These are phyloP conservation scores for Bathynomus jamesi DNA, from an alignment of 1,140 invertebrate species.

Conservation along the genomic window DNA sequence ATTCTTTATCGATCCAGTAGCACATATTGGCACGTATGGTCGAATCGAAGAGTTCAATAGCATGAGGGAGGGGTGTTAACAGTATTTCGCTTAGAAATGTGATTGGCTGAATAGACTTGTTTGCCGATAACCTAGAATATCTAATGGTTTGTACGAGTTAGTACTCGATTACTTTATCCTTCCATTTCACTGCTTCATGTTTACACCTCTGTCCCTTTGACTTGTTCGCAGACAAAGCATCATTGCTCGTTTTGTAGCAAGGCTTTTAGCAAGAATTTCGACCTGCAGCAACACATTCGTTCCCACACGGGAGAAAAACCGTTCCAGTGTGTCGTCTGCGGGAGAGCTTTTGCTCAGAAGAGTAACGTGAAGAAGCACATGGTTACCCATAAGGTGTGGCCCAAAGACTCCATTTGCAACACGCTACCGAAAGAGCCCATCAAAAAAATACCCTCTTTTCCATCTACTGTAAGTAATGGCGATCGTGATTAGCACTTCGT, in stretches of 20 bases:
- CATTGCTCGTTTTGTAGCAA: conserved; percentile 38
- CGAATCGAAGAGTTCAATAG: no score
- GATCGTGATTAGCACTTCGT: not conserved
- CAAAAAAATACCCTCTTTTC: conserved; percentile 10
- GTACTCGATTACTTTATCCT: no score
- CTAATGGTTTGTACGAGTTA: no score
- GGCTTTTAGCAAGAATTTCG: conserved; percentile 53
- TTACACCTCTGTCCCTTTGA: no score
- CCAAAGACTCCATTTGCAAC: conserved; percentile 41
- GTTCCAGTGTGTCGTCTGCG: conserved; percentile 50
- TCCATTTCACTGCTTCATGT: no score
- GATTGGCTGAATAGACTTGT: no score
- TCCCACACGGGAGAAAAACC: conserved; percentile 57
- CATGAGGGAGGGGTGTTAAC: no score
- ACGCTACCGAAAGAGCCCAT: conserved; percentile 44
- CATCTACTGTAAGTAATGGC: conserved; percentile 7
- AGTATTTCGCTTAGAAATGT: no score
- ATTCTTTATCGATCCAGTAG: no score
- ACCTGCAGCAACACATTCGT: conserved; percentile 60
- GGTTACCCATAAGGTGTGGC: conserved; percentile 49
- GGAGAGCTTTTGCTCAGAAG: conserved; percentile 49
- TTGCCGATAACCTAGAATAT: no score
- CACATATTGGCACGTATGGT: no score
- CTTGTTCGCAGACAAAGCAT: conserved; percentile 15
- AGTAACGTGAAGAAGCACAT: conserved; percentile 52